phyloP scores from a whole-genome alignment of 2,797 vertebrate genomes.

The Gymnopithys bicolor region DNA sequence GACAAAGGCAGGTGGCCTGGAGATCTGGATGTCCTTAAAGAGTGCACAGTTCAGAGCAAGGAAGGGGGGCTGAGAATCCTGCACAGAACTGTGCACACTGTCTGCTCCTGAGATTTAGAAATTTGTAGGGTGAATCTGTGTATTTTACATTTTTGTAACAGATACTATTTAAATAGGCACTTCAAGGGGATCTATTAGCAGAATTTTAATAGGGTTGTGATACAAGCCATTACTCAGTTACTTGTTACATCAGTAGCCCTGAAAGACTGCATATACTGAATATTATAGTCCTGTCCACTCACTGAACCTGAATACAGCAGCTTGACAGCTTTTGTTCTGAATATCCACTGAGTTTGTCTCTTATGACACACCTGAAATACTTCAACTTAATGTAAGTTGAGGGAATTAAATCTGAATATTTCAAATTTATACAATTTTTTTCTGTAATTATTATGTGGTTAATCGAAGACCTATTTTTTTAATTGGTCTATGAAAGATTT shows the following conservation, averaged over 20 bases:
- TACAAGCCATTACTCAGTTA: not conserved
- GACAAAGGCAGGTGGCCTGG: not conserved
- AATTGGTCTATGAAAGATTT: not conserved
- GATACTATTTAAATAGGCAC: conserved; percentile 40
- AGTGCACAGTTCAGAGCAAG: not conserved
- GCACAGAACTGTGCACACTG: not conserved
- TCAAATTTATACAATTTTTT: not conserved
- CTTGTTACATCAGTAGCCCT: conserved; percentile 7
- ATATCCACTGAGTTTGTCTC: conserved; percentile 31
- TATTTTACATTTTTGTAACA: not conserved
- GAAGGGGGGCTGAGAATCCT: not conserved
- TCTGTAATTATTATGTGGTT: not conserved
- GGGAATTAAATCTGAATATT: conserved; percentile 5
- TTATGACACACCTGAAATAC: not conserved
- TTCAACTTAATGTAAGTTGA: conserved; percentile 65
- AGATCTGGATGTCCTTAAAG: not conserved
- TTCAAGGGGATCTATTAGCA: conserved; percentile 25
- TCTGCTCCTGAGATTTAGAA: conserved; percentile 35
- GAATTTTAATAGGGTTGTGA: conserved; percentile 5
- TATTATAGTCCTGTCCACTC: not conserved
- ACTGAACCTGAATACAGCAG: conserved; percentile 3
- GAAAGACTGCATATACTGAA: not conserved
- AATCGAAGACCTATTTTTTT: not conserved
- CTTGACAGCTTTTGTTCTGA: conserved; percentile 28
- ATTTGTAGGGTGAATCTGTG: not conserved